Conservation (phyloP, 2,888 invertebrate species). For the Perithous albicinctus region DNA sequence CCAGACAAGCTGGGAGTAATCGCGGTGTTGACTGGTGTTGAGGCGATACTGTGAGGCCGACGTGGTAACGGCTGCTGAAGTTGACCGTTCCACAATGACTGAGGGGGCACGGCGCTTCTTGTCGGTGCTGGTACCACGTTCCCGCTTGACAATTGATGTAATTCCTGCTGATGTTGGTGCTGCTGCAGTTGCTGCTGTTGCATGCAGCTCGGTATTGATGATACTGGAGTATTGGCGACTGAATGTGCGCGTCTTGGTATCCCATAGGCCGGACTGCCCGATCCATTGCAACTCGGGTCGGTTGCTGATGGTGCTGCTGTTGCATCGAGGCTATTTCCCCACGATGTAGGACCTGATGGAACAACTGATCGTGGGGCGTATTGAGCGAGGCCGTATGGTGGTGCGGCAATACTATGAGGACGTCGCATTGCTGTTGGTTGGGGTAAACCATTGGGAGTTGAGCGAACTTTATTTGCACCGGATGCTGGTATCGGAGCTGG, state of each 20-base stretch:
- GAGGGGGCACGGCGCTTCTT: slow-evolving; percentile 81
- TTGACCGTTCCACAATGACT: slow-evolving; percentile 83
- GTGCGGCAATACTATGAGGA: slow-evolving; percentile 86
- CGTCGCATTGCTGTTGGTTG: slow-evolving; percentile 83
- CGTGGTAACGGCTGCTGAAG: slow-evolving; percentile 82
- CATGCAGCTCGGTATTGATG: slow-evolving; percentile 70
- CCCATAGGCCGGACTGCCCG: slow-evolving; percentile 60
- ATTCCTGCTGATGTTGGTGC: slow-evolving; percentile 65
- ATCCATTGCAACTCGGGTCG: slow-evolving; percentile 51
- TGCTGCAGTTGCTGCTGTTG: slow-evolving; percentile 68
- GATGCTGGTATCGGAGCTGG: slow-evolving; percentile 83
- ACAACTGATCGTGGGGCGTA: slow-evolving; percentile 74
- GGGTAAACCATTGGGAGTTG: slow-evolving; percentile 81
- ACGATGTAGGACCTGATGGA: slow-evolving; percentile 68
- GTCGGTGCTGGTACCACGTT: slow-evolving; percentile 65
- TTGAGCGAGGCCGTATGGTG: slow-evolving; percentile 84
- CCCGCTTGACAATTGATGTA: slow-evolving; percentile 67
- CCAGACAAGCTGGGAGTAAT: slow-evolving; percentile 71
- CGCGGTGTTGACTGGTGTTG: slow-evolving; percentile 81
- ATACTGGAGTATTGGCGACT: slow-evolving; percentile 79
- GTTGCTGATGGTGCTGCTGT: slow-evolving; percentile 38
- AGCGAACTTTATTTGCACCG: slow-evolving; percentile 80
- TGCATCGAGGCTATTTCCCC: slow-evolving; percentile 62
- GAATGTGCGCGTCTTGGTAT: slow-evolving; percentile 74
- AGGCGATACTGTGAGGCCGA: slow-evolving; percentile 88